Conservation (phyloP, 2,888 invertebrate species). For the Melanophora roralis region DNA sequence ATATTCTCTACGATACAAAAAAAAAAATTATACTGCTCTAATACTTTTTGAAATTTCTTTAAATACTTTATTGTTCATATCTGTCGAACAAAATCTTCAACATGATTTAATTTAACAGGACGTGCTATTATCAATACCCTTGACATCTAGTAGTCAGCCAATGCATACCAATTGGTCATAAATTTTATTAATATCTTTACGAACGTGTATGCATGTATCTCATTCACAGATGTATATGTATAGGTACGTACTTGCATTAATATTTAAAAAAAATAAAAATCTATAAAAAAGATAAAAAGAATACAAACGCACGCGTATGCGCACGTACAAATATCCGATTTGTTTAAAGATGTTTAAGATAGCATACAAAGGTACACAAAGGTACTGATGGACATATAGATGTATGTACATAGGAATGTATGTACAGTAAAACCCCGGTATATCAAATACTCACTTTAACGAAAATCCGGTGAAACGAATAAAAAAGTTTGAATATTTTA, state of each 20-base stretch:
- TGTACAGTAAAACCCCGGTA: no score
- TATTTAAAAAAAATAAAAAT: constrained; percentile 49
- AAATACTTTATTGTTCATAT: constrained; percentile 4
- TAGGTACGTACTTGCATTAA: constrained; percentile 30
- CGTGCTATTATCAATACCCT: constrained; percentile 48
- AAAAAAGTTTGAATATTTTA: no score
- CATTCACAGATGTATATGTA: no score
- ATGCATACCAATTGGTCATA: constrained; percentile 42
- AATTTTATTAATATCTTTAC: constrained; percentile 43
- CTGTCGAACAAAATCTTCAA: constrained; percentile 26
- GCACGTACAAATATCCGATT: background rate
- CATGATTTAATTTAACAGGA: constrained; percentile 57
- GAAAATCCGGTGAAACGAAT: no score
- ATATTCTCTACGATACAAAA: no score
- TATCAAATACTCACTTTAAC: no score
- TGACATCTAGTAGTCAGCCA: constrained; percentile 26
- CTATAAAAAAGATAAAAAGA: background rate
- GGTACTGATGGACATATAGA: background rate
- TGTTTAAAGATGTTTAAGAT: constrained; percentile 21
- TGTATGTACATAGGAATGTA: no score
- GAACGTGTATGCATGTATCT: background rate
- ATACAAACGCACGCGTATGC: background rate
- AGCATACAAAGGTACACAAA: constrained; percentile 39
- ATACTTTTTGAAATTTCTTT: constrained; percentile 9
- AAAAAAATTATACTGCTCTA: no score